Conservation (phyloP, 2,113 vertebrate genomes). For the Macrotis lagotis region DNA sequence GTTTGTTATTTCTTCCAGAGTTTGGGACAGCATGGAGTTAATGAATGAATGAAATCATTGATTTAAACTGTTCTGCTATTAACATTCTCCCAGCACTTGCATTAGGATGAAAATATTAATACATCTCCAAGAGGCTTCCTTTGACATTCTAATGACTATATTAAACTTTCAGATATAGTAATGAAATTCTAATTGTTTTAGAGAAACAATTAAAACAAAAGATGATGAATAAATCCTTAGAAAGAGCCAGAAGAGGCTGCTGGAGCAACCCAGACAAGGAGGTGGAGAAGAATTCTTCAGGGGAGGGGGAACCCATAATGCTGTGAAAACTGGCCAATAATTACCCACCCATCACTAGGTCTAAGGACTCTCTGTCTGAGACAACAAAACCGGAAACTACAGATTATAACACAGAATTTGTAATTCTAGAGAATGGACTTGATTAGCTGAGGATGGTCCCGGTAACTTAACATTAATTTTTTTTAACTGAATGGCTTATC, state of each 20-base stretch:
- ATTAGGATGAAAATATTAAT: conserved; percentile 76
- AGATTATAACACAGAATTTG: conserved; percentile 40
- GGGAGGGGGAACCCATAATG: conserved; percentile 53
- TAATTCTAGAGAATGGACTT: conserved; percentile 48
- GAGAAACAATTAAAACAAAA: conserved; percentile 69
- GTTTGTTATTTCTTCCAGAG: conserved; percentile 64
- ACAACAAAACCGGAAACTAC: conserved; percentile 44
- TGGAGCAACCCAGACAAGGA: conserved; percentile 51
- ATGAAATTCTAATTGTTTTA: conserved; percentile 77
- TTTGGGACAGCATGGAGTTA: conserved; percentile 61
- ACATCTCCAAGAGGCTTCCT: conserved; percentile 67
- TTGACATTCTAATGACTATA: conserved; percentile 80
- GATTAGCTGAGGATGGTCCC: not conserved
- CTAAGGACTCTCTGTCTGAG: conserved; percentile 52
- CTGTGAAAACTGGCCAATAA: conserved; percentile 66
- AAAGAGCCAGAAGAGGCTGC: conserved; percentile 55
- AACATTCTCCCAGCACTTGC: conserved; percentile 66
- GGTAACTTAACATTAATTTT: not conserved
- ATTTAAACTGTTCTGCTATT: conserved; percentile 75
- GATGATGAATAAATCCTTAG: conserved; percentile 63
- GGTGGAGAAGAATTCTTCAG: conserved; percentile 39
- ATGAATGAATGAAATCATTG: conserved; percentile 76
- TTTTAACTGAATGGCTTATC: not conserved
- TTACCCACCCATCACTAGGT: conserved; percentile 60
- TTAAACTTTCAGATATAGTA: conserved; percentile 77